phyloP scores from a whole-genome alignment of 2,888 invertebrate genomes.

The Synergus laeviventris region DNA sequence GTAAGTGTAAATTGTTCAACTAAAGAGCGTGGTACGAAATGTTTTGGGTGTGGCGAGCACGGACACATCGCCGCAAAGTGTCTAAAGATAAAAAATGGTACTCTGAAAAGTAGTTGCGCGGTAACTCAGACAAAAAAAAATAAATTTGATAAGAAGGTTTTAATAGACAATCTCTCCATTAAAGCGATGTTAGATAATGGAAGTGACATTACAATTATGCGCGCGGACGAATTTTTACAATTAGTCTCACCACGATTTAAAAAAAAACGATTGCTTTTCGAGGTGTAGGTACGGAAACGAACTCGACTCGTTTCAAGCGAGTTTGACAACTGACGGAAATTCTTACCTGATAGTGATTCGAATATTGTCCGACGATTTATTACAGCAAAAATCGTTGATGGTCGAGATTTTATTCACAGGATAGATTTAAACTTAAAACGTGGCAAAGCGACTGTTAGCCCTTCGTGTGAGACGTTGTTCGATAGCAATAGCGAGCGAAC shows the following conservation, averaged over 20 bases:
- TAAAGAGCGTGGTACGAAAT: slow-evolving; percentile 38
- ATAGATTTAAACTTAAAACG: slow-evolving; percentile 28
- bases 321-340: slow-evolving; percentile 42
- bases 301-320: slow-evolving; percentile 37
- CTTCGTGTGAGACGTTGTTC: not conserved
- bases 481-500: not conserved
- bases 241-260: slow-evolving; percentile 24
- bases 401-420: slow-evolving; percentile 43
- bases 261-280: slow-evolving; percentile 39
- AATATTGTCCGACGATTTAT: slow-evolving; percentile 43
- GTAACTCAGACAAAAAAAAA: not conserved
- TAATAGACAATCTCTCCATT: slow-evolving; percentile 3
- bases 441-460: not conserved
- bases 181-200: slow-evolving; percentile 44
- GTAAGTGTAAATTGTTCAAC: slow-evolving; percentile 43
- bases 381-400: slow-evolving; percentile 45
- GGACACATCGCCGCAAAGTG: slow-evolving; percentile 45
- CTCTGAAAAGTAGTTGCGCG: not conserved
- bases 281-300: slow-evolving; percentile 39
- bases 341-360: slow-evolving; percentile 42
- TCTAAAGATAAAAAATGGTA: not conserved
- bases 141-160: slow-evolving; percentile 36
- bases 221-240: slow-evolving; percentile 40
- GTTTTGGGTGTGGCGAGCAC: slow-evolving; percentile 44
- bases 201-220: slow-evolving; percentile 45